A percentile compares a stretch with the other conserved stretches of the same genome.
Conservation (phyloP, 2,888 invertebrate species). For the Xestia sexstrigata region DNA sequence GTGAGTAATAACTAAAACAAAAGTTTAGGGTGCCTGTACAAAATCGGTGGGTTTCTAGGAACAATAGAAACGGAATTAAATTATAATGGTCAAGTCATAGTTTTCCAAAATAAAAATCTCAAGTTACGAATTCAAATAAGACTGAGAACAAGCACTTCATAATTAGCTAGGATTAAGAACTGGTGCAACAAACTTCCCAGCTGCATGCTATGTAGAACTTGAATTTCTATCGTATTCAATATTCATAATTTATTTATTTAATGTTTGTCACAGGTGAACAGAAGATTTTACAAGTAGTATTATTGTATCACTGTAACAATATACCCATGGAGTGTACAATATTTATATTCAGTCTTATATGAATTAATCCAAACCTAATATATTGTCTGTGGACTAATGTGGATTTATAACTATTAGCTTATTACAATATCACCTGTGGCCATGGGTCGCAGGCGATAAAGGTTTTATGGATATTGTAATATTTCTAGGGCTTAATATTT, state of each 20-base stretch:
- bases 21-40: background rate
- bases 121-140: too few relatives aligned
- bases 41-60: background rate
- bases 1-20: slow-evolving; percentile 7
- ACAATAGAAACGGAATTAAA: slow-evolving; percentile 7
- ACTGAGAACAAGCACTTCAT: too few relatives aligned
- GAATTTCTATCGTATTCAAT: too few relatives aligned
- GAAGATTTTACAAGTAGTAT: too few relatives aligned
- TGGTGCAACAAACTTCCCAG: too few relatives aligned
- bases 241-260: too few relatives aligned
- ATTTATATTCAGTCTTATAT: background rate
- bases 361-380: background rate
- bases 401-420: slow-evolving; percentile 9
- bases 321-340: too few relatives aligned
- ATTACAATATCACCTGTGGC: background rate
- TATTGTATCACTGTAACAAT: too few relatives aligned
- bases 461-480: background rate
- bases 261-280: too few relatives aligned
- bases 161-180: too few relatives aligned
- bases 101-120: too few relatives aligned
- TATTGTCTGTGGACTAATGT: background rate
- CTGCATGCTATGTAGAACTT: too few relatives aligned
- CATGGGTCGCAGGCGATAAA: background rate
- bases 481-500: background rate
- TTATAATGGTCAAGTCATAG: background rate